Conservation (phyloP, 2,888 invertebrate genomes). For the Eurytoma adleriae region DNA sequence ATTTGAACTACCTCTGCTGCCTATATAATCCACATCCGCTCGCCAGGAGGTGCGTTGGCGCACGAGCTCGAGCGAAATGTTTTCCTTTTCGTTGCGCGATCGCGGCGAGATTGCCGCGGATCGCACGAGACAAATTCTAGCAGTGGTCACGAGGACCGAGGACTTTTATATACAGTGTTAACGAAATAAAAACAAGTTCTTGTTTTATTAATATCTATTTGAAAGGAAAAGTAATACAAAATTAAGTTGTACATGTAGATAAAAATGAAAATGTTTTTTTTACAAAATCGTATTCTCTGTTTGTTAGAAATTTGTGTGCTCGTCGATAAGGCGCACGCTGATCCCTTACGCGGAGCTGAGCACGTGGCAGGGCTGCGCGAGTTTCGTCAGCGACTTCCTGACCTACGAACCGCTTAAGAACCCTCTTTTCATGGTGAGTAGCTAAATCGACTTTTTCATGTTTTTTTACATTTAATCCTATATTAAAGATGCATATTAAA, state of each 20-base stretch:
- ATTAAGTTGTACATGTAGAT: neutral
- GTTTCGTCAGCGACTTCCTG: conserved; percentile 88
- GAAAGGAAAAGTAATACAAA: conserved; percentile 2
- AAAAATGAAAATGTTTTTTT: conserved; percentile 3
- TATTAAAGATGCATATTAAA: too few species aligned
- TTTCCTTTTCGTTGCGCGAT: neutral
- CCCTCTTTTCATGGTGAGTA: conserved; percentile 84
- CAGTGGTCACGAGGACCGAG: neutral
- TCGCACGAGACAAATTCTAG: too few species aligned
- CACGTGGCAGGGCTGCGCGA: conserved; percentile 84
- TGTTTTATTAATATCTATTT: neutral
- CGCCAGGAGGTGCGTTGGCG: conserved; percentile 1
- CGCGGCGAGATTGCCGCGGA: neutral
- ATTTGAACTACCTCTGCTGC: neutral
- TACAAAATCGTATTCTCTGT: conserved; percentile 21
- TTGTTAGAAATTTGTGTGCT: conserved; percentile 91
- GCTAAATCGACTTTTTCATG: neutral
- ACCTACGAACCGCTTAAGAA: conserved; percentile 80
- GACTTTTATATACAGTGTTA: conserved; percentile 2
- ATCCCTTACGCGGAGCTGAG: conserved; percentile 84
- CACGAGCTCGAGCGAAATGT: neutral
- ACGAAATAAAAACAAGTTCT: neutral
- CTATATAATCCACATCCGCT: conserved; percentile 9
- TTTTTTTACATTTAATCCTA: neutral
- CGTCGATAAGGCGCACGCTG: conserved; percentile 87